These are phyloP conservation scores for Thalassaphorura encarpata DNA, from an alignment of 1,140 invertebrate species.

Conservation along the genomic window DNA sequence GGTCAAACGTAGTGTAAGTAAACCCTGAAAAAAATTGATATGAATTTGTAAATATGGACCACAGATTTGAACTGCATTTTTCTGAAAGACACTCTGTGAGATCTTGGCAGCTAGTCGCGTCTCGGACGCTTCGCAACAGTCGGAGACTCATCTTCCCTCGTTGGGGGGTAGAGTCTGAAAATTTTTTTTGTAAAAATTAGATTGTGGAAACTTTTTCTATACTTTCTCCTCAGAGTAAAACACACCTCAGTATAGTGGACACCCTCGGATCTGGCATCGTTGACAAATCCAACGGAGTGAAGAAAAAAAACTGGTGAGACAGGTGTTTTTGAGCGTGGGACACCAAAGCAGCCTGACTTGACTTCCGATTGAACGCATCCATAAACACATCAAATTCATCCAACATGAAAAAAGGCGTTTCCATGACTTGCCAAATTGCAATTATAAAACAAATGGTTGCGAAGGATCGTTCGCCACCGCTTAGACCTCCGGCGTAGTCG, in stretches of 20 bases:
- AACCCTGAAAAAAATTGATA: too few species aligned
- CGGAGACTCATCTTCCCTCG: neutral
- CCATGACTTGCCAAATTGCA: conserved; percentile 81
- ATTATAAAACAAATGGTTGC: conserved; percentile 89
- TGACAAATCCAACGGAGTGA: conserved; percentile 27
- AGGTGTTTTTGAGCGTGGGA: conserved; percentile 17
- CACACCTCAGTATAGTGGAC: conserved; percentile 17
- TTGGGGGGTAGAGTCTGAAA: conserved; percentile 6
- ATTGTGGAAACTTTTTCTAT: neutral
- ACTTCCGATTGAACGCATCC: conserved; percentile 41
- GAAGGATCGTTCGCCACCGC: conserved; percentile 91
- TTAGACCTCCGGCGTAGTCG: conserved; percentile 44
- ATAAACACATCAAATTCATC: conserved; percentile 99
- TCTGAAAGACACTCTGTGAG: too few species aligned
- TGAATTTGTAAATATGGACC: too few species aligned
- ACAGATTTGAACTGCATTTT: too few species aligned
- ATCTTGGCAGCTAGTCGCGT: too few species aligned
- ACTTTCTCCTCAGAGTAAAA: neutral
- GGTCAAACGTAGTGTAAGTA: too few species aligned
- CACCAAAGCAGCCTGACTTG: conserved; percentile 25
- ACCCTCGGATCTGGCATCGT: conserved; percentile 7
- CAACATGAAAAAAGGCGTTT: conserved; percentile 86
- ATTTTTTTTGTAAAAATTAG: neutral
- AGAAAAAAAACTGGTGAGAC: conserved; percentile 24
- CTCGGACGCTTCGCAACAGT: too few species aligned